phyloP scores from a whole-genome alignment of 2,888 invertebrate species.

The Torymus auratus region DNA sequence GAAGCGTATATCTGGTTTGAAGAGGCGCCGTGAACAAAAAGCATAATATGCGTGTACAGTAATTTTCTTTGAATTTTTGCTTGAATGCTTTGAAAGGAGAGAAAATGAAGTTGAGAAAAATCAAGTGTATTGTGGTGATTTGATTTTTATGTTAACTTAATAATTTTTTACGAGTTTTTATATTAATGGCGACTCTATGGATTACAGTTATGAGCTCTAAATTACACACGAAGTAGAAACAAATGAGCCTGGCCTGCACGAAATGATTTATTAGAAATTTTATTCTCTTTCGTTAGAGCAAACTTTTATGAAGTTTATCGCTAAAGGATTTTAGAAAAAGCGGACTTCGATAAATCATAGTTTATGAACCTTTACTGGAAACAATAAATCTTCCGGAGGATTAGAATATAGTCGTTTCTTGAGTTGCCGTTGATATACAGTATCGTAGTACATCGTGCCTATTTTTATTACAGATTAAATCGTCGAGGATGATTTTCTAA shows the following conservation, averaged over 20 bases:
- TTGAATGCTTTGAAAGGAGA: no score
- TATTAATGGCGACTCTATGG: conserved; percentile 18
- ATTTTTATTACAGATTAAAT: no score
- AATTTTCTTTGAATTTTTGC: no score
- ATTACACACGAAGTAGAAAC: conserved; percentile 24
- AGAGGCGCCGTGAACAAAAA: no score
- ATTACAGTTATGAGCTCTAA: conserved; percentile 40
- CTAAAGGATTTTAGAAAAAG: conserved; percentile 14
- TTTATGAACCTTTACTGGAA: conserved; percentile 14
- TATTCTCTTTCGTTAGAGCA: conserved; percentile 24
- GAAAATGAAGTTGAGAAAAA: no score
- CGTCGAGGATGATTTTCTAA: no score
- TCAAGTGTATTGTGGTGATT: not conserved
- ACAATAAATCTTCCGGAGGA: conserved; percentile 28
- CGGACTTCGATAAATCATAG: conserved; percentile 40
- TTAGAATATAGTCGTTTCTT: conserved; percentile 5
- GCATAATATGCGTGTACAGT: no score
- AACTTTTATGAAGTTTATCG: conserved; percentile 14
- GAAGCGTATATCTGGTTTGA: no score
- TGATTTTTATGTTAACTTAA: not conserved
- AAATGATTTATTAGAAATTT: conserved; percentile 47
- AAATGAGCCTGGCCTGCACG: conserved; percentile 11
- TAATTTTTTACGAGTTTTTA: not conserved
- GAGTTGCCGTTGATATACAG: not conserved
- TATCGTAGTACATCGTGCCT: not conserved